Evolutionary conservation across 2,888 invertebrate genomes (phyloP).

Genomic region (Phalangium opilio): DNA sequence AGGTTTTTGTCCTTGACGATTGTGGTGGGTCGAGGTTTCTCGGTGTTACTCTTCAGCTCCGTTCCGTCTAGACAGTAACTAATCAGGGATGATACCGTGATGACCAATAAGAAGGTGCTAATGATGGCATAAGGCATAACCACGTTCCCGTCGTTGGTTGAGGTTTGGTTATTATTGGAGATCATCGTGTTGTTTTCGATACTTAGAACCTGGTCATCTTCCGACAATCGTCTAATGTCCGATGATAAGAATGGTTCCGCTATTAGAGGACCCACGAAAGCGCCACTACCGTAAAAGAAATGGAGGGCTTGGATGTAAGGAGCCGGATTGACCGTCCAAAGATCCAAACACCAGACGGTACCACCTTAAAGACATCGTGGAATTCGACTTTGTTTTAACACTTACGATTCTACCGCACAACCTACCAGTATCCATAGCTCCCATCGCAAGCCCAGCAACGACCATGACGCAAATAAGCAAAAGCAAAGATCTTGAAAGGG

Average conservation of each 20-base stretch:
- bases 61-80: too few species aligned
- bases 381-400: too few species aligned
- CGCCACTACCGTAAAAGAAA: conserved; percentile 10
- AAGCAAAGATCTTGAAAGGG: conserved; percentile 30
- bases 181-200: too few species aligned
- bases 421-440: conserved; percentile 30
- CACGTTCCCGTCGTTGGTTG: too few species aligned
- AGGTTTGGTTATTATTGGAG: too few species aligned
- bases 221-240: neutral
- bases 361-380: conserved; percentile 31
- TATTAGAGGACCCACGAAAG: conserved; percentile 9
- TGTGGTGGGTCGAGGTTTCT: too few species aligned
- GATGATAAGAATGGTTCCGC: conserved; percentile 11
- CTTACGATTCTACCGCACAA: neutral
- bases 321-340: conserved; percentile 13
- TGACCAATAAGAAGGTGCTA: conserved; percentile 15
- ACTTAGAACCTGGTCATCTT: too few species aligned
- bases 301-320: conserved; percentile 13
- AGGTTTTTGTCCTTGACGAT: too few species aligned
- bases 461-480: conserved; percentile 28
- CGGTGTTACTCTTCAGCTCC: too few species aligned
- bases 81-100: too few species aligned
- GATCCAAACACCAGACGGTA: conserved; percentile 30
- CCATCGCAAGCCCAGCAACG: conserved; percentile 32
- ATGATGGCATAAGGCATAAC: conserved; percentile 6